A percentile compares a stretch with the other conserved stretches of the same genome.
Evolutionary conservation across 1,140 invertebrate genomes (phyloP).

Genomic region (Campoletis sonorensis): DNA sequence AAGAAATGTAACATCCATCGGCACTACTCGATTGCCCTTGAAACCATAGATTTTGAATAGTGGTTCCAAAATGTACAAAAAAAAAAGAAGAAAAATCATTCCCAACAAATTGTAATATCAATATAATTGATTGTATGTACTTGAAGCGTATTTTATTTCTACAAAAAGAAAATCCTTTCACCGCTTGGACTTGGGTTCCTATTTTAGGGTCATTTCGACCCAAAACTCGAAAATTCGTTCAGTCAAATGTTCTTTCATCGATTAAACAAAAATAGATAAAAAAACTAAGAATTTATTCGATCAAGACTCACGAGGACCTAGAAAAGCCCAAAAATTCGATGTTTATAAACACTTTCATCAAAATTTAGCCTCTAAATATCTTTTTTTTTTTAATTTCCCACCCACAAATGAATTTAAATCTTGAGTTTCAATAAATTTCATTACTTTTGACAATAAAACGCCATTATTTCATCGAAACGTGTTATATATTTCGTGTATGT

Average conservation of each 20-base stretch:
- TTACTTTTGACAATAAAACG: background rate
- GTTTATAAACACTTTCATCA: too few species aligned
- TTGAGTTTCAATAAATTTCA: too few species aligned
- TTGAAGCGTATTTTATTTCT: background rate
- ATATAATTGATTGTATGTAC: conserved; percentile 48
- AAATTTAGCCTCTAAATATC: background rate
- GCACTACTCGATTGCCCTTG: conserved; percentile 25
- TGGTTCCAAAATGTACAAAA: conserved; percentile 27
- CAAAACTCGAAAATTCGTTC: too few species aligned
- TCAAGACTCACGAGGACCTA: too few species aligned
- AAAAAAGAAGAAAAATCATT: conserved; percentile 48
- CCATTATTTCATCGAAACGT: background rate
- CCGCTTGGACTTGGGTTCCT: background rate
- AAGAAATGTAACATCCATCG: conserved; percentile 22
- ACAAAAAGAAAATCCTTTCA: background rate
- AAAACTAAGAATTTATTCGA: too few species aligned
- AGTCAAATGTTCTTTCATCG: too few species aligned
- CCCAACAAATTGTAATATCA: conserved; percentile 50
- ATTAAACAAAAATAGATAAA: too few species aligned
- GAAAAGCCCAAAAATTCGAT: too few species aligned
- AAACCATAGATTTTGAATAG: conserved; percentile 48
- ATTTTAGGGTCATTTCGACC: background rate
- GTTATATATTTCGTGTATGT: background rate
- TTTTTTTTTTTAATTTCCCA: too few species aligned
- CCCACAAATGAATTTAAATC: too few species aligned